phyloP scores from a whole-genome alignment of 2,113 vertebrate genomes.

The Oriolus oriolus region DNA sequence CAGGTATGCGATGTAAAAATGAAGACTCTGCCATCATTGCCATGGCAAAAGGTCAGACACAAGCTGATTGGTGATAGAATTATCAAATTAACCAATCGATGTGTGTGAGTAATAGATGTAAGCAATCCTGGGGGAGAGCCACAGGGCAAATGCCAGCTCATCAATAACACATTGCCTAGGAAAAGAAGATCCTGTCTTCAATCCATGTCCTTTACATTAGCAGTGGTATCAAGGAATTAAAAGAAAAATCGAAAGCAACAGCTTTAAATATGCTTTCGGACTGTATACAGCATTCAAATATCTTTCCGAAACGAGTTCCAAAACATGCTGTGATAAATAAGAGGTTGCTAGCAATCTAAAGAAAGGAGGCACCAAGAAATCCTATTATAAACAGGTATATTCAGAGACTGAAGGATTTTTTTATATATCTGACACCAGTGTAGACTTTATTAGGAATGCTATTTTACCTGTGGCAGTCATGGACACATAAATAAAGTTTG shows the following conservation, averaged over 20 bases:
- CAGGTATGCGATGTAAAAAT: slow-evolving; percentile 87
- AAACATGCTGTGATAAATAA: background rate
- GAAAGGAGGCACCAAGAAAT: background rate
- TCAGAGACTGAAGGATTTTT: slow-evolving; percentile 1
- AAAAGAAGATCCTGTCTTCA: slow-evolving; percentile 76
- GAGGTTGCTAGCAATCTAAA: background rate
- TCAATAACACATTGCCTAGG: slow-evolving; percentile 81
- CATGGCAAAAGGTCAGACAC: slow-evolving; percentile 97
- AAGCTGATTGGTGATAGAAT: slow-evolving; percentile 98
- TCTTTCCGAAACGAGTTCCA: slow-evolving; percentile 13
- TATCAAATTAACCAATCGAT: slow-evolving; percentile 99
- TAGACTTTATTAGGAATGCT: background rate
- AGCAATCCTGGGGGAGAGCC: slow-evolving; percentile 80
- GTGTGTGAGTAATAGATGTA: slow-evolving; percentile 83
- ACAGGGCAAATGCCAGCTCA: slow-evolving; percentile 89
- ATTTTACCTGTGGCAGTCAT: background rate
- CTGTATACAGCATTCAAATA: slow-evolving; percentile 7
- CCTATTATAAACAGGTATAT: background rate
- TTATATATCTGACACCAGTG: background rate
- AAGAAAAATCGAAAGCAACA: slow-evolving; percentile 56
- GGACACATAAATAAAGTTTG: slow-evolving; percentile 25
- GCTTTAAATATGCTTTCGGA: slow-evolving; percentile 51
- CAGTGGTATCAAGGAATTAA: slow-evolving; percentile 64
- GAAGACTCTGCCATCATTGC: slow-evolving; percentile 90
- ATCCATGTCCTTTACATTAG: slow-evolving; percentile 73